Conservation (phyloP, 2,888 invertebrate species). For the Oscheius onirici region DNA sequence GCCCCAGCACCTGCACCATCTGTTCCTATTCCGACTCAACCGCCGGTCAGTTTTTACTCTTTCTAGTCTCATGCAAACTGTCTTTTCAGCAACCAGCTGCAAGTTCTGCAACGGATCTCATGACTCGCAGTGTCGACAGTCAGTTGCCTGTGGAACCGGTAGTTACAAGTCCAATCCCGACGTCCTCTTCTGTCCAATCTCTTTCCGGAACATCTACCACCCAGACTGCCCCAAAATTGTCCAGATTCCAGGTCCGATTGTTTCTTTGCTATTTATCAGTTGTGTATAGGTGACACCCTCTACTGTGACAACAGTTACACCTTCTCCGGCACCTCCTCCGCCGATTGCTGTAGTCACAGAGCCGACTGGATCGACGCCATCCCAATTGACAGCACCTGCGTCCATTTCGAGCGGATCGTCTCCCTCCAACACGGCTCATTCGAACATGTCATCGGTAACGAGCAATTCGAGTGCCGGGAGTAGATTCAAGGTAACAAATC, state of each 20-base stretch:
- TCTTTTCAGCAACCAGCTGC: background rate
- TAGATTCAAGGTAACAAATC: slow-evolving; percentile 40
- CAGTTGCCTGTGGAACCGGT: slow-evolving; percentile 22
- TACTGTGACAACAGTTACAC: slow-evolving; percentile 16
- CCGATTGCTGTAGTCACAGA: slow-evolving; percentile 28
- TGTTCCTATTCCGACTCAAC: background rate
- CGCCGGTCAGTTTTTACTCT: background rate
- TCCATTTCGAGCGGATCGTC: slow-evolving; percentile 49
- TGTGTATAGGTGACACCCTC: background rate
- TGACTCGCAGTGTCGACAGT: slow-evolving; percentile 31
- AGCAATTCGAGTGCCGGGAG: slow-evolving; percentile 42
- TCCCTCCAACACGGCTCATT: slow-evolving; percentile 51
- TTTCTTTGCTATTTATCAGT: background rate
- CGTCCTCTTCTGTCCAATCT: slow-evolving; percentile 16
- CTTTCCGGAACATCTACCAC: slow-evolving; percentile 23
- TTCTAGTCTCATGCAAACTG: too few relatives aligned
- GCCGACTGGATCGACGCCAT: slow-evolving; percentile 28
- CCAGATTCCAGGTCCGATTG: slow-evolving; percentile 44
- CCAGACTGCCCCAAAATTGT: slow-evolving; percentile 32
- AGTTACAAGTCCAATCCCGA: slow-evolving; percentile 7
- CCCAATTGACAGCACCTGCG: slow-evolving; percentile 41
- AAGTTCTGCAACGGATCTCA: background rate
- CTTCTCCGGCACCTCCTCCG: slow-evolving; percentile 20
- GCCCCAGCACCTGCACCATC: background rate
- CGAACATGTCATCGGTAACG: slow-evolving; percentile 50